Evolutionary conservation across 2,797 vertebrate genomes (phyloP), one percentile per base, ranked within the genome.

Genomic region (Sternarchorhynchus goeldii): DNA sequence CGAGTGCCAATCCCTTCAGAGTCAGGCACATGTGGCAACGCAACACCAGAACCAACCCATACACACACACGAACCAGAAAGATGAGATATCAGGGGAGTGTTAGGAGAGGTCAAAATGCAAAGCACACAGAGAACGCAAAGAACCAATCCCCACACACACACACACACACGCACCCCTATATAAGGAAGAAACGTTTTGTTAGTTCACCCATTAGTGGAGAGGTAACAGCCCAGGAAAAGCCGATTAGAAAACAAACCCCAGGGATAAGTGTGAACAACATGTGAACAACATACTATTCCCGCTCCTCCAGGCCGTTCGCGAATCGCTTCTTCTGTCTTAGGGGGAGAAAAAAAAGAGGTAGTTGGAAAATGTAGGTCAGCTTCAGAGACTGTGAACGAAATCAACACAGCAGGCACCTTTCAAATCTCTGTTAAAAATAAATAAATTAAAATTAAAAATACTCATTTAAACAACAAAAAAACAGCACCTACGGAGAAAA

Each of bases 201-300:
- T 89, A 90, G 83, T 87, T 72, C 55, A 81, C 77, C 79, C 84
- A 85, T 83, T 77, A 92, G 82, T 39, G 80, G 55, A 71, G 12
- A 56, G 85, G 45, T 14, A 56, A n/a, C 31, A 65, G 36, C 86
- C 83, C 91, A 87, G 88, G 77, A 77, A 83, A 88, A 81, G 87
- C 83, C 81, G 85, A 80, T 53, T 66, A 78, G 5, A n/a, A 36
- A 62, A 12, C 34, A 65, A n/a, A 29, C 57, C 29, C 25, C 56
- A 29, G 34, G 57, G n/a, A 80, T 34, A 41, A 55, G 56, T 53
- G 16, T 77, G 88, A 89, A 85, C 66, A 76, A 71, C 81, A 76
- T 67, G 29, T 25, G 21, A n/a, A 71, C n/a, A 77, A 97, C 96
- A 88, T 98, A 98, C 96, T 98, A 97, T 94, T 97, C 95, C 88